A percentile compares a stretch with the other conserved stretches of the same genome.
Conservation (phyloP, 2,113 vertebrate species). For the Notiomystis cincta region DNA sequence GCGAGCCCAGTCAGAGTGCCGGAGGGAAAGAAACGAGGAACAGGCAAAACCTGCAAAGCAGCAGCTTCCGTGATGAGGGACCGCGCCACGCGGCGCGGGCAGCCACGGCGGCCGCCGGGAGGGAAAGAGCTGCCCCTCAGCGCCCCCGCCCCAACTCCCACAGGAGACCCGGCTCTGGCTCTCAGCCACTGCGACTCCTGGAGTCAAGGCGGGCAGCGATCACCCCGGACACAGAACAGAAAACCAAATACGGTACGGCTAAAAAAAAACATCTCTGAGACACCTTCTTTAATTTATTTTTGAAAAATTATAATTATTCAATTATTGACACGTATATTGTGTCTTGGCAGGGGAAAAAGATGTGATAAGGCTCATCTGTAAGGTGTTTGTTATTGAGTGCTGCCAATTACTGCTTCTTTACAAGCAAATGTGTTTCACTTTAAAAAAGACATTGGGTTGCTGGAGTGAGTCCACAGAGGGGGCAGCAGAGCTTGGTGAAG, state of each 20-base stretch:
- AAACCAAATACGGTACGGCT: no score
- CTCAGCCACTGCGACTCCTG: background rate
- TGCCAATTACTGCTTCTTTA: background rate
- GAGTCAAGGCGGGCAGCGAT: background rate
- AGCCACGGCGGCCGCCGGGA: fast-evolving
- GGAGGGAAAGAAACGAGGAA: background rate
- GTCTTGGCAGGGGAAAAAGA: background rate
- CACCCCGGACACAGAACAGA: background rate
- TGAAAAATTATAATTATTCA: background rate
- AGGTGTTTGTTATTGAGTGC: background rate
- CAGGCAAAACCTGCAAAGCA: background rate
- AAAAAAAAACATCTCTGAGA: background rate
- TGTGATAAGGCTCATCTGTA: background rate
- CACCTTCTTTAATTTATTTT: background rate
- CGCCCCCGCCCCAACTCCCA: background rate
- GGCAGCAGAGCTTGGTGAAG: background rate
- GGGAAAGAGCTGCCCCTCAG: background rate
- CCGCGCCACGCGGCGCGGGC: background rate
- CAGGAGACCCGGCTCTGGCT: background rate
- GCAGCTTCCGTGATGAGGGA: background rate
- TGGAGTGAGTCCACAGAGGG: background rate
- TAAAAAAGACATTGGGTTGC: no score
- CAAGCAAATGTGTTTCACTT: background rate
- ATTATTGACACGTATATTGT: background rate
- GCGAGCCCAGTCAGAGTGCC: background rate